These are phyloP conservation scores for Eulemur mongoz DNA, from an alignment of 2,797 vertebrate genomes.

Conservation along the genomic window DNA sequence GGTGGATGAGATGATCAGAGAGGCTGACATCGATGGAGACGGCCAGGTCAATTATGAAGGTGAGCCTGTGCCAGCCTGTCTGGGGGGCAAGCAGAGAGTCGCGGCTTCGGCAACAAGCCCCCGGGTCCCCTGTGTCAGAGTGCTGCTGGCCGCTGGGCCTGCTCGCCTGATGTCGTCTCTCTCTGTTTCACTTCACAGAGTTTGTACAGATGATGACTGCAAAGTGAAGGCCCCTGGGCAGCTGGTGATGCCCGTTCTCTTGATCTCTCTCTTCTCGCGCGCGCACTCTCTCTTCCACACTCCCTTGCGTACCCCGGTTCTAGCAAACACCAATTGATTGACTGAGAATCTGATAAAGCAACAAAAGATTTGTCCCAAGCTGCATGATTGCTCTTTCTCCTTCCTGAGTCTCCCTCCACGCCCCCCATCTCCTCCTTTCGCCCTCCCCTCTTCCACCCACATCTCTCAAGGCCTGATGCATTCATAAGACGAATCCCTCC, in stretches of 20 bases:
- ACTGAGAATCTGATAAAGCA: constrained; percentile 83
- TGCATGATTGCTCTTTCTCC: constrained; percentile 81
- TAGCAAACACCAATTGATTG: constrained; percentile 79
- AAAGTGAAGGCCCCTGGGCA: constrained; percentile 87
- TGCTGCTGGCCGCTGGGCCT: accelerated
- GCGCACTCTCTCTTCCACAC: constrained; percentile 71
- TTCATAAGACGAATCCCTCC: not conserved
- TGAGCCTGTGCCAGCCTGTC: constrained; percentile 64
- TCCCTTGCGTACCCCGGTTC: constrained; percentile 79
- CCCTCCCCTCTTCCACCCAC: not conserved
- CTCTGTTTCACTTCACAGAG: constrained; percentile 83
- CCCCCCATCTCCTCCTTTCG: not conserved
- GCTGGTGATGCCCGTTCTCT: constrained; percentile 78
- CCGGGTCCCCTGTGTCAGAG: accelerated
- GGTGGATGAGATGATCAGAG: constrained; percentile 95
- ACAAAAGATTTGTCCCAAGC: constrained; percentile 81
- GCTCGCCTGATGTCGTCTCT: not conserved
- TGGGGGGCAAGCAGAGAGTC: not conserved
- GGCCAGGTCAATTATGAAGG: constrained; percentile 96
- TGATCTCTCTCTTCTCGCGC: constrained; percentile 55
- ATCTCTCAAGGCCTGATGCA: constrained; percentile 26
- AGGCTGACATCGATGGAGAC: constrained; percentile 93
- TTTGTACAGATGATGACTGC: constrained; percentile 98
- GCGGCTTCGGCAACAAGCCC: not conserved
- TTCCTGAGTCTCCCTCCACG: not conserved